phyloP scores from a whole-genome alignment of 1,140 invertebrate genomes.

The Drosophila carrolli region DNA sequence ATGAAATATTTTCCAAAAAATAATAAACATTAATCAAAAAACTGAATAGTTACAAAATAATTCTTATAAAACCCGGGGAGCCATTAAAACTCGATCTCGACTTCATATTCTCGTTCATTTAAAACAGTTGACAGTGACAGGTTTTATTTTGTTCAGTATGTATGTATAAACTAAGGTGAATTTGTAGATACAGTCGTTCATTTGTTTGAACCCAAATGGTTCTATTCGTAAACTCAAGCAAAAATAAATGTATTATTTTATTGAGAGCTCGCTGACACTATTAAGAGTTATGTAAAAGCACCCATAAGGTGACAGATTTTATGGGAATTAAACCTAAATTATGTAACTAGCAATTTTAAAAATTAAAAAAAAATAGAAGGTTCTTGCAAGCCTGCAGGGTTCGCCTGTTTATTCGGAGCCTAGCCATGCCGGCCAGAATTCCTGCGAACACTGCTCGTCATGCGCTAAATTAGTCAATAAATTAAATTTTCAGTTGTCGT shows the following conservation, averaged over 20 bases:
- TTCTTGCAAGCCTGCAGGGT: no score
- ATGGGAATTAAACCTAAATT: no score
- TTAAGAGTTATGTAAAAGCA: no score
- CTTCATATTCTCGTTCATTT: conserved; percentile 16
- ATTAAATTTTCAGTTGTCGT: conserved; percentile 6
- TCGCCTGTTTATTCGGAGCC: not conserved
- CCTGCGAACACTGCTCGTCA: not conserved
- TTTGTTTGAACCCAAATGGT: not conserved
- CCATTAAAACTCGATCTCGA: conserved; percentile 1
- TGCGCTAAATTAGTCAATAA: conserved; percentile 14
- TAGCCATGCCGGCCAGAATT: not conserved
- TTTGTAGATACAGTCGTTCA: not conserved
- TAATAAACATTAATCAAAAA: not conserved
- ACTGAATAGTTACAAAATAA: no score
- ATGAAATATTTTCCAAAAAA: not conserved
- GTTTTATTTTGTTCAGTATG: conserved; percentile 18
- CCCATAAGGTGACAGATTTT: no score
- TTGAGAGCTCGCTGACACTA: no score
- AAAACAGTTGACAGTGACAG: conserved; percentile 17
- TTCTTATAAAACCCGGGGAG: not conserved
- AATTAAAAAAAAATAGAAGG: not conserved
- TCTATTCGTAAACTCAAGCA: no score
- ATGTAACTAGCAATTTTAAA: no score
- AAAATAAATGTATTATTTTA: no score
- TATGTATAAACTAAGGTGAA: not conserved